Evolutionary conservation across 2,797 vertebrate genomes (phyloP).

Genomic region (Acropternis orthonyx): DNA sequence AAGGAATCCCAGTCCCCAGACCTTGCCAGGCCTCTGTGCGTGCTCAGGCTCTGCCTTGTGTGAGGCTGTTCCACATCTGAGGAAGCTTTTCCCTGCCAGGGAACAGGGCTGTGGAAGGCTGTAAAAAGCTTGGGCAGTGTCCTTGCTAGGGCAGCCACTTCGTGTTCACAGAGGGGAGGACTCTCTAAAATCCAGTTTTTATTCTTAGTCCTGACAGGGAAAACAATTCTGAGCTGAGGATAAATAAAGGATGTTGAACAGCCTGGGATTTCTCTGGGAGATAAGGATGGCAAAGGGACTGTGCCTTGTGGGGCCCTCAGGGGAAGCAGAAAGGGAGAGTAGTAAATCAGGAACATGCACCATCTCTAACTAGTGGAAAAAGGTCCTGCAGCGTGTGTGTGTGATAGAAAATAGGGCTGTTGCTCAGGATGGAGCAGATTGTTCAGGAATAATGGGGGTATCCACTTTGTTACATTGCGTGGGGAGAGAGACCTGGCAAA

Average conservation of each 20-base stretch:
- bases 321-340: neutral
- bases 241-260: neutral
- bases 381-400: neutral
- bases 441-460: rapidly evolving
- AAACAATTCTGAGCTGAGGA: neutral
- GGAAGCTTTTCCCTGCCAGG: neutral
- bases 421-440: neutral
- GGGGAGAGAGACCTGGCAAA: neutral
- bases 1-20: neutral
- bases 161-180: neutral
- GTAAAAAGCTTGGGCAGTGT: neutral
- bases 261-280: neutral
- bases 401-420: neutral
- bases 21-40: neutral
- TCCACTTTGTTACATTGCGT: rapidly evolving
- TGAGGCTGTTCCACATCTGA: neutral
- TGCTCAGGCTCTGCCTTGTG: neutral
- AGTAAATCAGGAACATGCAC: neutral
- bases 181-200: neutral
- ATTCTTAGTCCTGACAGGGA: neutral
- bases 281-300: neutral
- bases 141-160: neutral
- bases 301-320: neutral
- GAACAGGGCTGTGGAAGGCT: neutral
- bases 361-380: rapidly evolving